Evolutionary conservation across 2,113 vertebrate species (phyloP).

Genomic region (Athene cunicularia): DNA sequence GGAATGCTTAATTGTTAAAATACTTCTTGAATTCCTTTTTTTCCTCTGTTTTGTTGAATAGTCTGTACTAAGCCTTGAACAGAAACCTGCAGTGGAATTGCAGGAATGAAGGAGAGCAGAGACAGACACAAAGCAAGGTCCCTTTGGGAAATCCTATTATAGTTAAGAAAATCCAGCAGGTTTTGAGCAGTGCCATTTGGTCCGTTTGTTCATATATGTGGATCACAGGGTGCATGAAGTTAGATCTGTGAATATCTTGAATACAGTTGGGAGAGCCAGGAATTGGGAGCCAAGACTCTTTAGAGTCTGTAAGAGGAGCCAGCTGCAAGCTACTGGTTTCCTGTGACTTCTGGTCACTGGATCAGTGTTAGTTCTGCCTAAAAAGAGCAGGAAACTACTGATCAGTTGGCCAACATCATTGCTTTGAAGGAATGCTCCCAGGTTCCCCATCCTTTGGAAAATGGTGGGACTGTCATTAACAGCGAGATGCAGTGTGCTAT

Average conservation of each 20-base stretch:
- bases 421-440: not conserved
- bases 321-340: not conserved
- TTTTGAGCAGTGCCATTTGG: not conserved
- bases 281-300: accelerated
- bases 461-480: not conserved
- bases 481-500: not conserved
- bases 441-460: not conserved
- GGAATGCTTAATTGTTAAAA: not conserved
- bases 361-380: not conserved
- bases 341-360: not conserved
- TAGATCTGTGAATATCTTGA: not conserved
- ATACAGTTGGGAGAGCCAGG: no score
- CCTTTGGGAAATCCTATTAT: not conserved
- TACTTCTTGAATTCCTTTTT: not conserved
- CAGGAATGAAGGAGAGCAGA: not conserved
- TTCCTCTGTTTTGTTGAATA: not conserved
- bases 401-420: not conserved
- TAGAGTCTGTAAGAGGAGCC: not conserved
- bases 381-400: no score
- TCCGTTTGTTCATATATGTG: not conserved
- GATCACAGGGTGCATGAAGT: not conserved
- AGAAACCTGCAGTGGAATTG: not conserved
- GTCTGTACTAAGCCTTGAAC: not conserved
- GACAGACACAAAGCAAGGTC: not conserved
- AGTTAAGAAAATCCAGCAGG: not conserved